Conservation (phyloP, 2,113 vertebrate species). For the Dinomys branickii region DNA sequence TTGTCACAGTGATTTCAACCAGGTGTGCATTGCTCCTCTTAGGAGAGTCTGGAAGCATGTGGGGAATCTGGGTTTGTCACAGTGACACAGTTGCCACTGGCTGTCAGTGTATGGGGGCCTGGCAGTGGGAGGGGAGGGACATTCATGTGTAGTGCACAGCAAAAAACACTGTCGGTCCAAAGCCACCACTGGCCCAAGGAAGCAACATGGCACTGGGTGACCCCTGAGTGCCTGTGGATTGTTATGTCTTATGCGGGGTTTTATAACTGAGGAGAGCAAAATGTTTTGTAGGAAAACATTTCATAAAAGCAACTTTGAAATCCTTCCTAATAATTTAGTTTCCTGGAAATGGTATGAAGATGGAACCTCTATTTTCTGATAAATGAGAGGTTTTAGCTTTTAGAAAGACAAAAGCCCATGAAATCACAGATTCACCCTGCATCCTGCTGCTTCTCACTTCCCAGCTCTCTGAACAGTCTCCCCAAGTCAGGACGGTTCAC, state of each 20-base stretch:
- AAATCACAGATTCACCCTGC: neutral
- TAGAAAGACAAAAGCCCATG: neutral
- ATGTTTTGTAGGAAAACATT: neutral
- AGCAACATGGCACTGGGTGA: neutral
- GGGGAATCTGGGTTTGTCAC: neutral
- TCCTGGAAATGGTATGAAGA: neutral
- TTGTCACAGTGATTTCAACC: neutral
- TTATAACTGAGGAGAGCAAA: neutral
- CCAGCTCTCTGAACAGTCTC: neutral
- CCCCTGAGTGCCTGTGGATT: neutral
- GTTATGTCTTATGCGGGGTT: neutral
- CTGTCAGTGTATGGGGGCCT: neutral
- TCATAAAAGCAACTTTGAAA: slow-evolving; percentile 6
- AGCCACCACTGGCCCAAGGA: neutral
- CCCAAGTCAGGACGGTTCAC: too few species aligned
- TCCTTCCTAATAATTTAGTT: neutral
- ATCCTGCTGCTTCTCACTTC: neutral
- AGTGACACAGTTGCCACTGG: neutral
- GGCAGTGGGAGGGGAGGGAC: neutral
- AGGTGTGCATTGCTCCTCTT: neutral
- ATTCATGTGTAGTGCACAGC: neutral
- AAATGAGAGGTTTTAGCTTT: neutral
- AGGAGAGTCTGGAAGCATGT: neutral
- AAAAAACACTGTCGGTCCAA: neutral
- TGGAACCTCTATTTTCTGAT: neutral